Percentiles rank a stretch among this genome's conserved stretches.
Conservation (phyloP, 2,888 invertebrate species). For the Caradrina kadenii region DNA sequence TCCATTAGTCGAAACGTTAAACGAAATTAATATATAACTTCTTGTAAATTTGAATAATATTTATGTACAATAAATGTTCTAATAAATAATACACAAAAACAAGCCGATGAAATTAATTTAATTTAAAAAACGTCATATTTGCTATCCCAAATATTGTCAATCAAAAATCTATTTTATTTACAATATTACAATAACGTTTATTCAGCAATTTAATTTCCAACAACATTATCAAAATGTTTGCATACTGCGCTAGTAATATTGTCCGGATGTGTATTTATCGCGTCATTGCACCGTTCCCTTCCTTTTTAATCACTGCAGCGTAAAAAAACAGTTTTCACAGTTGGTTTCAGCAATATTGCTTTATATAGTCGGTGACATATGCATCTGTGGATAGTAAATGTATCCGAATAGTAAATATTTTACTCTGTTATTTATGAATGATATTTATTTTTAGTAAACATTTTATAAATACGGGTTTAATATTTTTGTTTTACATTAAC, state of each 20-base stretch:
- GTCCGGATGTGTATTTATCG: constrained; percentile 66
- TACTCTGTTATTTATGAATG: constrained; percentile 22
- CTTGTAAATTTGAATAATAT: too few relatives aligned
- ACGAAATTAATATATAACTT: neutral
- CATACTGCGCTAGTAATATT: constrained; percentile 47
- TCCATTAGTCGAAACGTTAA: neutral
- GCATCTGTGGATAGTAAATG: constrained; percentile 25
- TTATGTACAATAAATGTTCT: too few relatives aligned
- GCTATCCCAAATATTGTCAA: neutral
- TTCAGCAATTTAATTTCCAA: neutral
- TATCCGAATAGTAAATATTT: constrained; percentile 36
- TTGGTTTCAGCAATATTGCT: constrained; percentile 73
- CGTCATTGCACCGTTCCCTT: constrained; percentile 64
- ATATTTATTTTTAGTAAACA: constrained; percentile 17
- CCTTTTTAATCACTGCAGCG: constrained; percentile 65
- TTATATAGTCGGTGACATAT: constrained; percentile 56
- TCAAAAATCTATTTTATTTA: neutral
- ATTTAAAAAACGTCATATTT: neutral
- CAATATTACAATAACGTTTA: constrained; percentile 9
- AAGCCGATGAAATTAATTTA: neutral
- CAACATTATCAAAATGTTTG: constrained; percentile 27
- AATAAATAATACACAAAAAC: neutral
- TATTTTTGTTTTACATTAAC: neutral
- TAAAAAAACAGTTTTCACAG: constrained; percentile 71
- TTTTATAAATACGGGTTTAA: constrained; percentile 17